Percentiles rank a stretch among this genome's conserved stretches.
Evolutionary conservation across 2,888 invertebrate genomes (phyloP).

Genomic region (Noctua comes): DNA sequence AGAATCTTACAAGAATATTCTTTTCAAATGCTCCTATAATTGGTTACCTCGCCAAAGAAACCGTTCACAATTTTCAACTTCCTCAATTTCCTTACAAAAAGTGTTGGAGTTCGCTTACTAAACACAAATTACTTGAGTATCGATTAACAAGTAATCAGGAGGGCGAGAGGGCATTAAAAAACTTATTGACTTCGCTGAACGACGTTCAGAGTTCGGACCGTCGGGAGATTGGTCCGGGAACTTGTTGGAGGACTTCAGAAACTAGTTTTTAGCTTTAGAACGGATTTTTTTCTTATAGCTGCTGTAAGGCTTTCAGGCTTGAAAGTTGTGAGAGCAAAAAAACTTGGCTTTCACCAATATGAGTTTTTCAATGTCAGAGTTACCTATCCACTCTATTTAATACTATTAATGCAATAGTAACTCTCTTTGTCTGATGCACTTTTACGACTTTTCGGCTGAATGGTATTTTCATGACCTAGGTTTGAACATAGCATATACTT

Average conservation of each 20-base stretch:
- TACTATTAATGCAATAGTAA: not conserved
- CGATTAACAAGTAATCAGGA: constrained; percentile 51
- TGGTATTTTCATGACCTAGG: not conserved
- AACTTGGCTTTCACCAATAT: not conserved
- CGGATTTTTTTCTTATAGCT: constrained; percentile 12
- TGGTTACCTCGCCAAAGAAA: constrained; percentile 17
- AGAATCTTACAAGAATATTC: not conserved
- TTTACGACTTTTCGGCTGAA: not conserved
- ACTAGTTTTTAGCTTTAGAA: constrained; percentile 14
- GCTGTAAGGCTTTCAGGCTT: not conserved
- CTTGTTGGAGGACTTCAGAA: constrained; percentile 17
- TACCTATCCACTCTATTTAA: not conserved
- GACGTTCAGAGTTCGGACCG: constrained; percentile 41
- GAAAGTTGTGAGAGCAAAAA: not conserved
- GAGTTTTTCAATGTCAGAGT: not conserved
- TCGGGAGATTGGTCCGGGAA: constrained; percentile 29
- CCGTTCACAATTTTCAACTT: constrained; percentile 30
- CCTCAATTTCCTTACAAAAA: constrained; percentile 29
- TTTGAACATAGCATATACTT: not conserved
- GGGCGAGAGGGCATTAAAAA: constrained; percentile 48
- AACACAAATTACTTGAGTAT: constrained; percentile 55
- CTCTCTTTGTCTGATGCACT: not conserved
- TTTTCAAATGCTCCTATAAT: not conserved
- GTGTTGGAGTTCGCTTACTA: constrained; percentile 36
- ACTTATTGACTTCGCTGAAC: constrained; percentile 52